A percentile compares a stretch with the other conserved stretches of the same genome.
Evolutionary conservation across 2,113 vertebrate genomes (phyloP).

Genomic region (Sterrhoptilus dennistouni): DNA sequence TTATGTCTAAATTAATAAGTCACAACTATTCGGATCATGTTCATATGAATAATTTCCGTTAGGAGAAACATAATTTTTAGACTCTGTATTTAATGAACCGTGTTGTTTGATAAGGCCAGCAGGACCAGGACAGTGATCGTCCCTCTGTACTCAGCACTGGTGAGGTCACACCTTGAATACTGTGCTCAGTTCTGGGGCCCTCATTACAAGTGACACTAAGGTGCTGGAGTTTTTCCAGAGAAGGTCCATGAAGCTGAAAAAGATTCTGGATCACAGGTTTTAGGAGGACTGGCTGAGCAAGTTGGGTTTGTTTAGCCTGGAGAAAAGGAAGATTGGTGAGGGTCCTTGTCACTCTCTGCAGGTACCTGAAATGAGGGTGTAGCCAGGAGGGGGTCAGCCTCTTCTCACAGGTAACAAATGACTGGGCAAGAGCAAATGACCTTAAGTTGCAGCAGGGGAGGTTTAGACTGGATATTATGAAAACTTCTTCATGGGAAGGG

Average conservation of each 20-base stretch:
- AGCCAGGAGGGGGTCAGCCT: rapidly evolving
- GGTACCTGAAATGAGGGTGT: rapidly evolving
- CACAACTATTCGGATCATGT: conserved; percentile 73
- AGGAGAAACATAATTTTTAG: conserved; percentile 73
- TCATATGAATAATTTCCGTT: conserved; percentile 76
- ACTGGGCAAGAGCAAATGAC: background rate
- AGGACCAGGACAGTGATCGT: background rate
- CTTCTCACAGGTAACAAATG: background rate
- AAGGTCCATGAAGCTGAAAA: background rate
- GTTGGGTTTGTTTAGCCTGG: background rate
- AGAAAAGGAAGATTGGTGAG: background rate
- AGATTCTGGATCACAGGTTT: background rate
- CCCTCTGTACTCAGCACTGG: background rate
- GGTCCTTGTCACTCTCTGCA: background rate
- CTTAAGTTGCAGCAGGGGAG: background rate
- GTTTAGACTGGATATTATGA: background rate
- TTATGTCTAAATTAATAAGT: conserved; percentile 79
- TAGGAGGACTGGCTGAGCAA: background rate
- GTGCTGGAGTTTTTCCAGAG: background rate
- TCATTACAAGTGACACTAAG: background rate
- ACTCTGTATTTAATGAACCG: conserved; percentile 74
- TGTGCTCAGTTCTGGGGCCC: background rate
- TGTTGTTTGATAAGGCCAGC: conserved; percentile 56
- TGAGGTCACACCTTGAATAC: background rate
- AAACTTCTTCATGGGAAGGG: background rate